Base-by-base conservation (phyloP, 1,140 invertebrate species). In the Drosophila kepulauana region DNA sequence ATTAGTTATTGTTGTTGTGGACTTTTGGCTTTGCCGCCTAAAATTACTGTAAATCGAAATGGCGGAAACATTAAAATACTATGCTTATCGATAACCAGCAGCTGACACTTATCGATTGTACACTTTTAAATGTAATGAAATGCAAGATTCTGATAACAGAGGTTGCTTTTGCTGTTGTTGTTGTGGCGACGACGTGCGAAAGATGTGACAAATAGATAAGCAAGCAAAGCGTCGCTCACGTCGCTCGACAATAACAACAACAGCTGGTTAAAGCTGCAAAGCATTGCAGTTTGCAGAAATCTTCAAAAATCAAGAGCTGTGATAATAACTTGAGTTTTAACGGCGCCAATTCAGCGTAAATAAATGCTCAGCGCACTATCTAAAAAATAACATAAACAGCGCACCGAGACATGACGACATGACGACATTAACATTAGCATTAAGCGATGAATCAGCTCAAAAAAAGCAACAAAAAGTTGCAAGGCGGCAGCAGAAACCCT, bases 361-460 rank as follows among this genome's bases (percentile, higher is more conserved):
- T 7, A 35, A 13, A 30, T 52, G 8, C 8, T 11, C 35, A 10
- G 8, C 10, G 11, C 30, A 33, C 6, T 58, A 45, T 30, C 68
- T 65, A 76, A 71, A 72, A 72, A 76, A 72, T 72, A 76, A 66
- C 61, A 61, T 20, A 65, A 46, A 71, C 73, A 61, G 6, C 56
- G 43, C 78, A 58, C 58, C 13, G 73, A 68, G 56, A 67, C 46
- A 76, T 87, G 79, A 81, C 75, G 62, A 82, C 76, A 79, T 33
- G 79, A 81, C 75, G 61, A 82, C 75, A 79, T 70, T 58, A 75
- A 82, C 76, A 79, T 70, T 58, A 75, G 59, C 57, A 70, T 64
- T 65, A 58, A 49, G 15, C 51, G 59, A 80, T 89, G 84, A 81
- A 81, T 89, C 81, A 80, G 84, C 81, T 71, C 33, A 73, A 77